A percentile compares a stretch with the other conserved stretches of the same genome.
phyloP scores from a whole-genome alignment of 2,888 invertebrate genomes.

The Ophion ellenae region DNA sequence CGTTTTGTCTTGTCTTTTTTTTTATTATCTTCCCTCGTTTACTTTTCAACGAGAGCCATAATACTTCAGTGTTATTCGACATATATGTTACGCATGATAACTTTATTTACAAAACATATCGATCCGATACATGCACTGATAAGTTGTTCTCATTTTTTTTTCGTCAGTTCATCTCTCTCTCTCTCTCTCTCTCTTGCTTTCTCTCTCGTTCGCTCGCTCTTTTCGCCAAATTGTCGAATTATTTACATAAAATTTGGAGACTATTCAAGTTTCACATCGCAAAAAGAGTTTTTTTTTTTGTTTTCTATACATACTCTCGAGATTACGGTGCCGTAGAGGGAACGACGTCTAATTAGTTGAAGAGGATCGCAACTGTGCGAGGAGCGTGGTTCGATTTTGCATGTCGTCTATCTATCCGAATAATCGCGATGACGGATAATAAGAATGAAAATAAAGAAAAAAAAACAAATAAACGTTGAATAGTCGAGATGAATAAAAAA shows the following conservation, averaged over 20 bases:
- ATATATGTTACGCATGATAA: slow-evolving; percentile 79
- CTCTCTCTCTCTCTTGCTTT: slow-evolving; percentile 46
- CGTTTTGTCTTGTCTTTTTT: slow-evolving; percentile 25
- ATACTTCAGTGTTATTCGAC: slow-evolving; percentile 68
- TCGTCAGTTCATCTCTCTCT: slow-evolving; percentile 33
- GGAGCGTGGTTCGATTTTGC: slow-evolving; percentile 27
- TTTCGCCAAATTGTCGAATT: slow-evolving; percentile 72
- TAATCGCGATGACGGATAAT: slow-evolving; percentile 26
- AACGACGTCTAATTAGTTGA: slow-evolving; percentile 49
- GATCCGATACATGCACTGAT: slow-evolving; percentile 76
- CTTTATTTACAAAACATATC: slow-evolving; percentile 81
- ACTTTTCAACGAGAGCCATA: slow-evolving; percentile 61
- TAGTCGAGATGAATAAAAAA: slow-evolving; percentile 39
- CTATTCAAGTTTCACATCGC: slow-evolving; percentile 68
- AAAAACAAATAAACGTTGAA: slow-evolving; percentile 13
- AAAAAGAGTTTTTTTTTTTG: slow-evolving; percentile 56
- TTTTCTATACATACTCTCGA: slow-evolving; percentile 62
- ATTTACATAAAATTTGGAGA: slow-evolving; percentile 78
- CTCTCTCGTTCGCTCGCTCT: slow-evolving; percentile 46
- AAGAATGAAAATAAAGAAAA: slow-evolving; percentile 24
- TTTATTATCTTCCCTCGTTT: slow-evolving; percentile 37
- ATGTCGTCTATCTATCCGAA: slow-evolving; percentile 30
- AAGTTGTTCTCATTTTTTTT: slow-evolving; percentile 72
- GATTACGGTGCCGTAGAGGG: slow-evolving; percentile 46
- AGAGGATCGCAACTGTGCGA: slow-evolving; percentile 43